These are phyloP conservation scores for Charanyca ferruginea DNA, from an alignment of 2,888 invertebrate species.

Conservation along the genomic window DNA sequence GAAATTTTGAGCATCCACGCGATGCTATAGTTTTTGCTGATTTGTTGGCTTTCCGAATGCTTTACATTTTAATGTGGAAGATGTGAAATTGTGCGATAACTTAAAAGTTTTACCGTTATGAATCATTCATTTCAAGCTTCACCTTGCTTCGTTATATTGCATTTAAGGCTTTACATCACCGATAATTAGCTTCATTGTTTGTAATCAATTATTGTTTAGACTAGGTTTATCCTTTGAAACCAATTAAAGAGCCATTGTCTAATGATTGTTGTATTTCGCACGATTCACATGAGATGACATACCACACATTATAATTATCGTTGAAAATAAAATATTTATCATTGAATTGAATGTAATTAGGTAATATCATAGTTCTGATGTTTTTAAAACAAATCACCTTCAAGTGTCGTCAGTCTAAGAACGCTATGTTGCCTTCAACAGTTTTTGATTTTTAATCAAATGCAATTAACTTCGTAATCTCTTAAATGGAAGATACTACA, in stretches of 20 bases:
- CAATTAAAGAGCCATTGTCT: conserved; percentile 54
- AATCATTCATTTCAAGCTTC: conserved; percentile 35
- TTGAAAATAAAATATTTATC: conserved; percentile 24
- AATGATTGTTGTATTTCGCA: conserved; percentile 26
- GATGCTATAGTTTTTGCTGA: conserved; percentile 47
- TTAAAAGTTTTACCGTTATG: conserved; percentile 22
- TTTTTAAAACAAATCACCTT: conserved; percentile 28
- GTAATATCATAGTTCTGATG: conserved; percentile 19
- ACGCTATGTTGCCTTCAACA: conserved; percentile 67
- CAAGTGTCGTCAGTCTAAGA: conserved; percentile 5
- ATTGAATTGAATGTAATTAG: conserved; percentile 24
- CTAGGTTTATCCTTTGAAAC: conserved; percentile 27
- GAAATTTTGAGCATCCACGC: conserved; percentile 43
- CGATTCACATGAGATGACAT: conserved; percentile 21
- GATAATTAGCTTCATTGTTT: conserved; percentile 12
- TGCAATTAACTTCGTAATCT: conserved; percentile 73
- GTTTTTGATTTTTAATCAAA: conserved; percentile 72
- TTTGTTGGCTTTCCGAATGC: conserved; percentile 39
- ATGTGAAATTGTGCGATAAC: conserved; percentile 18
- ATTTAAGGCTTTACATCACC: conserved; percentile 6
- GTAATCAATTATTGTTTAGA: conserved; percentile 14
- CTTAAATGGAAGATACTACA: conserved; percentile 63
- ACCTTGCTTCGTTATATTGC: conserved; percentile 16
- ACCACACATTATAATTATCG: conserved; percentile 11
- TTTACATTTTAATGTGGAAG: conserved; percentile 11